Evolutionary conservation across 2,797 vertebrate genomes (phyloP).

Genomic region (Liparis tanakae): DNA sequence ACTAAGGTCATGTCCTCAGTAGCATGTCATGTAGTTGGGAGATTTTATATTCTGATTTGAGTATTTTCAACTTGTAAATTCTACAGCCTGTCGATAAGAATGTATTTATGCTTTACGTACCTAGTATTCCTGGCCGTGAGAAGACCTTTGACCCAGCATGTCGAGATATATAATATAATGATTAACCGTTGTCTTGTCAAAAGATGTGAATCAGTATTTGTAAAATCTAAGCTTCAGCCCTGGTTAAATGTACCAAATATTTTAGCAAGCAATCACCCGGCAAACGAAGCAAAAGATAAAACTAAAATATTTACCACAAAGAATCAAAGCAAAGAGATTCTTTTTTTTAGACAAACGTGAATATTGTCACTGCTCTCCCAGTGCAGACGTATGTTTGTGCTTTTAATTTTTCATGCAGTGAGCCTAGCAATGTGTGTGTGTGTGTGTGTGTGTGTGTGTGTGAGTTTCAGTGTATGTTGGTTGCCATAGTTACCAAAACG

Average conservation of each 20-base stretch:
- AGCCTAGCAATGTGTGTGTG: conserved; percentile 29
- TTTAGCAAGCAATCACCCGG: conserved; percentile 8
- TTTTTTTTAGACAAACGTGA: conserved; percentile 31
- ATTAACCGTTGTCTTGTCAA: neutral
- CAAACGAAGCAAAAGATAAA: conserved; percentile 28
- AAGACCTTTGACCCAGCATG: neutral
- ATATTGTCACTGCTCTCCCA: conserved; percentile 56
- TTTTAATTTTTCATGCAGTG: conserved; percentile 49
- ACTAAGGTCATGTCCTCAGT: neutral
- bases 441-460: conserved; percentile 27
- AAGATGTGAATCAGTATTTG: neutral
- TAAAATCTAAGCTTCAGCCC: conserved; percentile 4
- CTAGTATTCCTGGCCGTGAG: neutral
- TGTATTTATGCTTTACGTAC: neutral
- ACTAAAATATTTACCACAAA: conserved; percentile 48
- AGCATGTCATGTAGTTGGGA: neutral
- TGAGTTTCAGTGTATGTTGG: conserved; percentile 68
- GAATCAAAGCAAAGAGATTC: conserved; percentile 49
- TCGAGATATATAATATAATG: neutral
- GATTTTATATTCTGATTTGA: neutral
- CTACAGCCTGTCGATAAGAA: neutral
- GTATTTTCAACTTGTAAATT: neutral
- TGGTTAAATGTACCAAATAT: conserved; percentile 23
- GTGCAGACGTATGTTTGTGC: conserved; percentile 58
- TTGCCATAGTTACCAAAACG: conserved; percentile 82